These are phyloP conservation scores for Caenorhabditis inopinata DNA, from an alignment of 1,140 invertebrate species.

Conservation along the genomic window DNA sequence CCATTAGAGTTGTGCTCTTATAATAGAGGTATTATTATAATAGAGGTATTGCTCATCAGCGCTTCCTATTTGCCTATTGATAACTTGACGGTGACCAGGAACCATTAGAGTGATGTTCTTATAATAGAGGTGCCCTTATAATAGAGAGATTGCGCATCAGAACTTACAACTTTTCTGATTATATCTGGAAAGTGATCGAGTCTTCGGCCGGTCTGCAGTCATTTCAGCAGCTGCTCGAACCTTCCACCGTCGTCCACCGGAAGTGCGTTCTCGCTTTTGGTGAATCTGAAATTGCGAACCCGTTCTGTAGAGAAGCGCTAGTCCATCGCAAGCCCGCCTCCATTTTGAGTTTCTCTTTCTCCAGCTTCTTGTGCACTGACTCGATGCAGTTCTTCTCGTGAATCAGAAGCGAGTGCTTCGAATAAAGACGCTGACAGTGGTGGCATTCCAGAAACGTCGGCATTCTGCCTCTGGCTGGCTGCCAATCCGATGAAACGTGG, in stretches of 20 bases:
- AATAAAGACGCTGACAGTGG: background rate
- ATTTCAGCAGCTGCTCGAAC: background rate
- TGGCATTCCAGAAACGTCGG: constrained; percentile 5
- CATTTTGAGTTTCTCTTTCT: background rate
- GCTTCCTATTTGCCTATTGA: no score
- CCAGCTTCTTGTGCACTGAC: background rate
- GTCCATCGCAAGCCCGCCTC: background rate
- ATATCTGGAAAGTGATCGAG: background rate
- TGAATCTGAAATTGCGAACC: background rate
- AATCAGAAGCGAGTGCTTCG: background rate
- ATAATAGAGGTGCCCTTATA: no score
- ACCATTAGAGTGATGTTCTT: no score
- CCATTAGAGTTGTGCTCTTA: no score
- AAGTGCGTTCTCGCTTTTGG: background rate
- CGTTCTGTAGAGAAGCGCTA: no score
- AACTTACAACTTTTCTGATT: background rate
- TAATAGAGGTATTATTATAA: no score
- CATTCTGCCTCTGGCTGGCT: background rate
- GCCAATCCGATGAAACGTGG: background rate
- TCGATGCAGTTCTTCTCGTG: background rate
- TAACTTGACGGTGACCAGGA: no score
- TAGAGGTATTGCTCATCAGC: no score
- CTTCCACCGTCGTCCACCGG: background rate
- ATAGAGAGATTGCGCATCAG: no score
- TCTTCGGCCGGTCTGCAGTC: background rate